Conservation (phyloP, 2,113 vertebrate genomes). For the Lanius ludovicianus region DNA sequence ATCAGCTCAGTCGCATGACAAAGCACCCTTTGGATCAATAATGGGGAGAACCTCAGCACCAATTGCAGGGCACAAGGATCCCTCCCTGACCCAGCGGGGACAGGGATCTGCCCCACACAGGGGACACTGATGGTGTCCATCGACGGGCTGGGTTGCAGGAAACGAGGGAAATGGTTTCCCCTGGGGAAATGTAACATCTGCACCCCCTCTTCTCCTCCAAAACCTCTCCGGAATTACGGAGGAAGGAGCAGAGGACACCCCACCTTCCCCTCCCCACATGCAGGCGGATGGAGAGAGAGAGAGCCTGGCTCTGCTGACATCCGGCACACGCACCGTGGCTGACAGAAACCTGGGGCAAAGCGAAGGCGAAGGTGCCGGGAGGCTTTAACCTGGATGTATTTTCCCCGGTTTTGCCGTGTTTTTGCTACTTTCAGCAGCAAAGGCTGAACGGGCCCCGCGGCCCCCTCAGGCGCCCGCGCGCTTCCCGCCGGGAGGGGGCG, state of each 20-base stretch:
- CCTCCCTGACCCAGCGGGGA: neutral
- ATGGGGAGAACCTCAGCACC: neutral
- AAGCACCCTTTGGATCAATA: neutral
- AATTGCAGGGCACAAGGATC: no score
- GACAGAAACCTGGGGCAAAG: fast-evolving
- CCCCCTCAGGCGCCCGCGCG: neutral
- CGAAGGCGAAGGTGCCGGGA: fast-evolving
- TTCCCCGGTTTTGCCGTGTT: fast-evolving
- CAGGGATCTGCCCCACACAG: neutral
- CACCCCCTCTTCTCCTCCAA: neutral
- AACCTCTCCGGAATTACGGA: neutral
- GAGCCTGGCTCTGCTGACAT: fast-evolving
- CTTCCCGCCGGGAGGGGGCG: slow-evolving; percentile 12
- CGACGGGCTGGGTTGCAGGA: fast-evolving
- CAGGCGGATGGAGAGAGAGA: neutral
- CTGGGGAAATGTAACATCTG: neutral
- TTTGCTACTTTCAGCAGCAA: fast-evolving
- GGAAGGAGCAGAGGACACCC: neutral
- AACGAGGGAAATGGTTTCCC: neutral
- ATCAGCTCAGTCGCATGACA: neutral
- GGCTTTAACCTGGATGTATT: fast-evolving
- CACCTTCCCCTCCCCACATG: neutral
- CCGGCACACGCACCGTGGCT: fast-evolving
- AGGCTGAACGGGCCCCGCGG: fast-evolving
- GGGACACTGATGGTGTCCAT: neutral